These are phyloP conservation scores for Macrobrachium rosenbergii DNA, from an alignment of 1,140 invertebrate species.

Conservation along the genomic window DNA sequence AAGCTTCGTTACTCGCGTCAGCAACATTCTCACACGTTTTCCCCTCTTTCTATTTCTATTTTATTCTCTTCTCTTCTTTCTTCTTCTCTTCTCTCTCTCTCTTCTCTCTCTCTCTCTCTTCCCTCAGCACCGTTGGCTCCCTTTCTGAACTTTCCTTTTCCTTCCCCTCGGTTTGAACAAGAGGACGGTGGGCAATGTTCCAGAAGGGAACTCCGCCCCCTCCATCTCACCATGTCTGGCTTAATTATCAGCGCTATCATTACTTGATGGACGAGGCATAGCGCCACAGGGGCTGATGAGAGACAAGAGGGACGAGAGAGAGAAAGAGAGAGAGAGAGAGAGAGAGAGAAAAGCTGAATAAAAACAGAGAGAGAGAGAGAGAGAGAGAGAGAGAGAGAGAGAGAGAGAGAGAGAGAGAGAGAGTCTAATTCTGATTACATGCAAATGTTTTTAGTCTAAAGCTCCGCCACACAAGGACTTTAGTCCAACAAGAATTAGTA, in stretches of 20 bases:
- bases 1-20: not conserved
- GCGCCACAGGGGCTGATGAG: not conserved
- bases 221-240: conserved; percentile 29
- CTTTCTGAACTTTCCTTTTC: no score
- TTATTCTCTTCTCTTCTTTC: no score
- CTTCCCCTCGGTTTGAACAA: no score
- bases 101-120: no score
- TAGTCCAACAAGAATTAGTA: not conserved
- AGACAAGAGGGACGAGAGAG: not conserved
- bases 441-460: not conserved
- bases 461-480: not conserved
- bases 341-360: conserved; percentile 7
- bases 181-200: conserved; percentile 5
- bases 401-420: not conserved
- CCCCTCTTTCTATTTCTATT: no score
- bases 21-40: not conserved
- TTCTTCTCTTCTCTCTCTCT: no score
- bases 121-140: no score
- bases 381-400: not conserved
- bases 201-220: conserved; percentile 13
- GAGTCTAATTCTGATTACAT: not conserved
- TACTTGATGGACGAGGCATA: conserved; percentile 35
- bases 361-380: conserved; percentile 2
- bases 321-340: conserved; percentile 8
- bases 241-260: conserved; percentile 43